Evolutionary conservation across 2,113 vertebrate species (phyloP).

Genomic region (Peromyscus maniculatus): DNA sequence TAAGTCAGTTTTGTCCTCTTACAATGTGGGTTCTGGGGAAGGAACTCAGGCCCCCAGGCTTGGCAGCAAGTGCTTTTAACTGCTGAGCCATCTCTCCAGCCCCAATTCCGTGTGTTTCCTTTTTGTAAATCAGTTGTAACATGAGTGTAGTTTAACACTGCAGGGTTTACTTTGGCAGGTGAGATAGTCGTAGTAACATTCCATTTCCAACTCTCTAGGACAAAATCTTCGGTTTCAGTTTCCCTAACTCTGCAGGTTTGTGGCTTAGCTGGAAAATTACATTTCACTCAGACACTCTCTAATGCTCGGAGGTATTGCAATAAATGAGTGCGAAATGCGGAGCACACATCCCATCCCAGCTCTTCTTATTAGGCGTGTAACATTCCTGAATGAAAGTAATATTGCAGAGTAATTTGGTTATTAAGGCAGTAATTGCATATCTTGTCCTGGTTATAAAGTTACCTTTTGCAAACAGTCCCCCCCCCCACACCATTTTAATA

Average conservation of each 20-base stretch:
- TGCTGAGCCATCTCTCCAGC: not conserved
- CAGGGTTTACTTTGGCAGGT: conserved; percentile 72
- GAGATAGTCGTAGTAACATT: conserved; percentile 75
- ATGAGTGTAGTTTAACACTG: conserved; percentile 60
- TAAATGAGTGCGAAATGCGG: conserved; percentile 65
- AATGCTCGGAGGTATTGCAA: conserved; percentile 69
- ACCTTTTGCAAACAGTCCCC: conserved; percentile 61
- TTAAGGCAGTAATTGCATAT: conserved; percentile 75
- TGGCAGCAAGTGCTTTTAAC: not conserved
- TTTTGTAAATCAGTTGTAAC: conserved; percentile 48
- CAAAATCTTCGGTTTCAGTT: conserved; percentile 68
- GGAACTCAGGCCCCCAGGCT: not conserved
- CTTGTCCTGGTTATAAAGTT: conserved; percentile 73
- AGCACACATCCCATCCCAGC: conserved; percentile 55
- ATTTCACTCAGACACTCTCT: conserved; percentile 71
- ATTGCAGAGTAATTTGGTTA: conserved; percentile 75
- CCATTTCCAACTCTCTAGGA: conserved; percentile 66
- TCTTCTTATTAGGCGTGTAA: conserved; percentile 71
- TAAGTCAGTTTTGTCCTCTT: not conserved
- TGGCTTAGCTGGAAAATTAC: conserved; percentile 74
- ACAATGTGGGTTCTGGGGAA: not conserved
- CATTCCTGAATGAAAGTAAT: conserved; percentile 74
- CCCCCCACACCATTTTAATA: conserved; percentile 68
- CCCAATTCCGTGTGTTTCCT: not conserved
- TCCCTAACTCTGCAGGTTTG: conserved; percentile 58